Percentiles rank a stretch among this genome's conserved stretches.
phyloP scores from a whole-genome alignment of 2,888 invertebrate species.

The Cyclophora punctaria region DNA sequence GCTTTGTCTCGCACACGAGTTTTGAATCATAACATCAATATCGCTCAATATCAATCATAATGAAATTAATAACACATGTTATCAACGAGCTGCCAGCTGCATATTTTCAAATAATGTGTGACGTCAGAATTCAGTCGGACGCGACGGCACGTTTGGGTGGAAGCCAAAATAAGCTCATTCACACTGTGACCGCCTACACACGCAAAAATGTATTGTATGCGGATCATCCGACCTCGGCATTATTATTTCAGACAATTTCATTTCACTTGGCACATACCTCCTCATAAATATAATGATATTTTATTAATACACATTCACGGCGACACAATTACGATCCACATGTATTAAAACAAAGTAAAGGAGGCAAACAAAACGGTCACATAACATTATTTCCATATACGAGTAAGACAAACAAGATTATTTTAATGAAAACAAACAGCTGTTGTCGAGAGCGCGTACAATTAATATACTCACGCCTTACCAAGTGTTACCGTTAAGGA shows the following conservation, averaged over 20 bases:
- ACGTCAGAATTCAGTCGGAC: constrained; percentile 40
- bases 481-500: constrained; percentile 2
- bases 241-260: constrained; percentile 16
- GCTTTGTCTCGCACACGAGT: neutral
- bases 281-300: too few relatives aligned
- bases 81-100: constrained; percentile 36
- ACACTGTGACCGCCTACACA: constrained; percentile 51
- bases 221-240: constrained; percentile 18
- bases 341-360: too few relatives aligned
- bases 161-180: constrained; percentile 66
- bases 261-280: constrained; percentile 3
- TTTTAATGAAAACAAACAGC: constrained; percentile 5
- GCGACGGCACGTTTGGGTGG: constrained; percentile 54
- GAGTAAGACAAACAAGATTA: neutral
- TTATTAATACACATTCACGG: too few relatives aligned
- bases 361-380: too few relatives aligned
- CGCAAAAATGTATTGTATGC: constrained; percentile 38
- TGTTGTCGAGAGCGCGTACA: constrained; percentile 1
- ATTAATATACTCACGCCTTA: constrained; percentile 3
- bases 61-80: constrained; percentile 23
- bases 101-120: constrained; percentile 38
- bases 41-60: constrained; percentile 14
- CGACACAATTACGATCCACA: too few relatives aligned
- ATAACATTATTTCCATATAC: too few relatives aligned
- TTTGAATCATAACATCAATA: constrained; percentile 4